Evolutionary conservation across 2,888 invertebrate genomes (phyloP).

Genomic region (Toxonevra muliebris): DNA sequence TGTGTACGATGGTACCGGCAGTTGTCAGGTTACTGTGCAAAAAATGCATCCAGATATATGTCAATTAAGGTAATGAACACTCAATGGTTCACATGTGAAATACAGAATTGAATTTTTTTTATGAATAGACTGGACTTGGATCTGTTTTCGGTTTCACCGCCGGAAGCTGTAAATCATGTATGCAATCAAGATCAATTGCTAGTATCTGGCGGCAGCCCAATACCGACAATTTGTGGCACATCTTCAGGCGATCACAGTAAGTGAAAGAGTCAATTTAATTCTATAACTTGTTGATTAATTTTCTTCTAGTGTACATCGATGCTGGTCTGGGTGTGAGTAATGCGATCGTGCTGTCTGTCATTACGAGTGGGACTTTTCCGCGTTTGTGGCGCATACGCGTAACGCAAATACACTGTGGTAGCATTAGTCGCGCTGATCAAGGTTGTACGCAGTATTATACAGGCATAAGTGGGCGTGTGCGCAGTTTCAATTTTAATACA

Average conservation of each 20-base stretch:
- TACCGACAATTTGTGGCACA: conserved; percentile 82
- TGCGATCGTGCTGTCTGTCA: conserved; percentile 82
- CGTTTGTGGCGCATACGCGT: conserved; percentile 84
- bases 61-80: conserved; percentile 75
- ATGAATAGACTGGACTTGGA: conserved; percentile 77
- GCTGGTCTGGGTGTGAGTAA: conserved; percentile 75
- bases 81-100: no score
- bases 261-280: conserved; percentile 43
- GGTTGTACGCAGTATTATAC: conserved; percentile 64
- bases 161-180: conserved; percentile 78
- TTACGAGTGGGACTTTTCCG: conserved; percentile 80
- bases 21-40: conserved; percentile 83
- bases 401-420: conserved; percentile 81
- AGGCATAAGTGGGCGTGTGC: conserved; percentile 82
- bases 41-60: conserved; percentile 83
- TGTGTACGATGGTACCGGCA: conserved; percentile 78
- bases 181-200: conserved; percentile 88
- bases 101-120: background rate
- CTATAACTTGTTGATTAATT: background rate
- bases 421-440: conserved; percentile 70
- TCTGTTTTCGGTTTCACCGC: conserved; percentile 79
- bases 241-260: conserved; percentile 88
- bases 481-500: conserved; percentile 86
- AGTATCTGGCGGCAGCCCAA: conserved; percentile 82
- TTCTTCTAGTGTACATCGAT: conserved; percentile 81